Evolutionary conservation across 2,113 vertebrate species (phyloP).

Genomic region (Poicephalus gulielmi): DNA sequence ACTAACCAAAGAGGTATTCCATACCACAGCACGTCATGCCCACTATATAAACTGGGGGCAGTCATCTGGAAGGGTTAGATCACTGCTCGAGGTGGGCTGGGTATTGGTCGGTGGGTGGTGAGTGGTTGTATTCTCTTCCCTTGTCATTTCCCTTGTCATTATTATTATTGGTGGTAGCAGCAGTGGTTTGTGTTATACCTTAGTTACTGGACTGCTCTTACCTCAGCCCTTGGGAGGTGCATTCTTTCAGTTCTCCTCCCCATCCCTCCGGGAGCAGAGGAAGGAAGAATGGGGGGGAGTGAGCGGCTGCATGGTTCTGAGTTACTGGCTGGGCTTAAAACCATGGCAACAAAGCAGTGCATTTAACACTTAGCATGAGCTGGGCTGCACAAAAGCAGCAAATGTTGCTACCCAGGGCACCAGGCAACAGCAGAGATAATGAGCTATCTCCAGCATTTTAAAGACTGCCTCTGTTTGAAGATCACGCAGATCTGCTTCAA

Average conservation of each 20-base stretch:
- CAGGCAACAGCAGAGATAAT: not conserved
- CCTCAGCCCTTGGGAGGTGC: too few species aligned
- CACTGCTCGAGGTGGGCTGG: not conserved
- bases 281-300: too few species aligned
- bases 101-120: fast-evolving
- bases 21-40: not conserved
- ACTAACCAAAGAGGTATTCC: not conserved
- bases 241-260: not conserved
- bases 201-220: not conserved
- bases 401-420: not conserved
- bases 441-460: not conserved
- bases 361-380: not conserved
- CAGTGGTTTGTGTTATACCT: not conserved
- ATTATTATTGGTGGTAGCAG: not conserved
- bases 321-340: too few species aligned
- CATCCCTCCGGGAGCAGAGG: not conserved
- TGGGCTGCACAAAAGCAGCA: not conserved
- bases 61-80: not conserved
- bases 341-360: not conserved
- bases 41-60: not conserved
- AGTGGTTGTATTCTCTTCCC: not conserved
- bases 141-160: not conserved
- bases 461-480: not conserved
- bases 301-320: too few species aligned
- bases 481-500: not conserved